Percentiles rank a stretch among this genome's conserved stretches.
Evolutionary conservation across 2,888 invertebrate species (phyloP).

Genomic region (Acronicta aceris): DNA sequence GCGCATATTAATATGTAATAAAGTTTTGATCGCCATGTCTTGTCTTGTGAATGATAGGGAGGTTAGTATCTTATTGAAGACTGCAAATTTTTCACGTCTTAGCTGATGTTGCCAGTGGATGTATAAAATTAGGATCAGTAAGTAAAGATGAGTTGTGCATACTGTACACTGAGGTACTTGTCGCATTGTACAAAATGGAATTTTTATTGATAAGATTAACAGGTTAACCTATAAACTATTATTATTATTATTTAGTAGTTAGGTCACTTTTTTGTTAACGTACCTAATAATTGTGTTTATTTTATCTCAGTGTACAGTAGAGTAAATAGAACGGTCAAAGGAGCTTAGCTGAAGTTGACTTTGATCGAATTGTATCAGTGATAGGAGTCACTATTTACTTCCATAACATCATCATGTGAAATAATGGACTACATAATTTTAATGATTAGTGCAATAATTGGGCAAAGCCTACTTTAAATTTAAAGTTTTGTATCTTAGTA

Average conservation of each 20-base stretch:
- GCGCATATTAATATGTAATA: constrained; percentile 49
- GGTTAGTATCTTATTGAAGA: constrained; percentile 85
- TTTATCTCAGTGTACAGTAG: constrained; percentile 62
- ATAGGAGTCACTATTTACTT: constrained; percentile 69
- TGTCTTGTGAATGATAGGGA: constrained; percentile 77
- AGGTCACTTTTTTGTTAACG: constrained; percentile 36
- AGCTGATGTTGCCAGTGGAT: constrained; percentile 80
- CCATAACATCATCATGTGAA: constrained; percentile 79
- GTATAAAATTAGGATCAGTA: constrained; percentile 72
- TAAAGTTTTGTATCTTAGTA: constrained; percentile 83
- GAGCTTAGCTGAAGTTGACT: constrained; percentile 52
- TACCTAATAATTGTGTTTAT: constrained; percentile 39
- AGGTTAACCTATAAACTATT: constrained; percentile 46
- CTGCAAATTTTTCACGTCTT: constrained; percentile 84
- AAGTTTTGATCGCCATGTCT: constrained; percentile 76
- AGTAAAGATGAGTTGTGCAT: constrained; percentile 58
- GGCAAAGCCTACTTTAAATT: constrained; percentile 87
- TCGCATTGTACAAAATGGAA: constrained; percentile 45
- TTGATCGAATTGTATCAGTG: constrained; percentile 48
- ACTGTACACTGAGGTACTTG: constrained; percentile 64
- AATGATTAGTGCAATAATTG: constrained; percentile 86
- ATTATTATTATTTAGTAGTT: constrained; percentile 56
- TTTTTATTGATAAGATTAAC: constrained; percentile 48
- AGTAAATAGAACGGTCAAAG: constrained; percentile 54
- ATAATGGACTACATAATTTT: constrained; percentile 82